Conservation (phyloP, 30 jellyfish, hydroid and myxozoan species). For the Chrysaora quinquecirrha region DNA sequence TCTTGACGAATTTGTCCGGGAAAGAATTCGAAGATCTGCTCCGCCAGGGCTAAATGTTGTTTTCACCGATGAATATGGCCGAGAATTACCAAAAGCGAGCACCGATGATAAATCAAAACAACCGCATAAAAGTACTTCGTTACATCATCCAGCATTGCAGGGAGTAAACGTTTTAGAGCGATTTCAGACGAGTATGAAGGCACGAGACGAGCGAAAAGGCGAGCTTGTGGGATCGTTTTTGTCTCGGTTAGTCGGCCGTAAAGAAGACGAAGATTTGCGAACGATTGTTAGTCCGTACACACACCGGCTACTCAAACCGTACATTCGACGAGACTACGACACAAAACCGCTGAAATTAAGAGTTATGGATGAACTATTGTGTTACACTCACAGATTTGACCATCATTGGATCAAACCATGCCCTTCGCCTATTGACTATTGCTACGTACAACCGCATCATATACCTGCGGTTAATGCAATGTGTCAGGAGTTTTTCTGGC, state of each 20-base stretch:
- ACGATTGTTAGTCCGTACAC: slow-evolving; percentile 97
- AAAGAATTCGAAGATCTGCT: slow-evolving; percentile 38
- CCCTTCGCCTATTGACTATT: slow-evolving; percentile 91
- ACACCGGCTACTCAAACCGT: slow-evolving; percentile 94
- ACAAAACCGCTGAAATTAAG: slow-evolving; percentile 73
- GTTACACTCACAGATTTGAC: slow-evolving; percentile 63
- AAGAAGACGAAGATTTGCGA: slow-evolving; percentile 60
- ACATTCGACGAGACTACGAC: slow-evolving; percentile 93
- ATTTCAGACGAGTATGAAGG: slow-evolving; percentile 5
- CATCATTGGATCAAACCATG: slow-evolving; percentile 78
- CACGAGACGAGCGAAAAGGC: background rate
- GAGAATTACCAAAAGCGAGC: slow-evolving; percentile 45
- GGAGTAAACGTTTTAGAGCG: slow-evolving; percentile 93
- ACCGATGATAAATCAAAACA: slow-evolving; percentile 1
- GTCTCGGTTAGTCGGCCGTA: slow-evolving; percentile 78
- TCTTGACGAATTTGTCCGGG: slow-evolving; percentile 64
- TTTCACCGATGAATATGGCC: slow-evolving; percentile 32
- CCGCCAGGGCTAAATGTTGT: slow-evolving; percentile 36
- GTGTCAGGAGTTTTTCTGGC: slow-evolving; percentile 98
- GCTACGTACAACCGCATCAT: slow-evolving; percentile 99
- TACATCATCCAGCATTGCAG: slow-evolving; percentile 94
- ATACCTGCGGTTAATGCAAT: slow-evolving; percentile 98
- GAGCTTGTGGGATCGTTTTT: slow-evolving; percentile 30
- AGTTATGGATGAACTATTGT: slow-evolving; percentile 66
- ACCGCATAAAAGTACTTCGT: slow-evolving; percentile 1